A percentile compares a stretch with the other conserved stretches of the same genome.
Evolutionary conservation across 2,797 vertebrate species (phyloP).

Genomic region (Arvicola amphibius): DNA sequence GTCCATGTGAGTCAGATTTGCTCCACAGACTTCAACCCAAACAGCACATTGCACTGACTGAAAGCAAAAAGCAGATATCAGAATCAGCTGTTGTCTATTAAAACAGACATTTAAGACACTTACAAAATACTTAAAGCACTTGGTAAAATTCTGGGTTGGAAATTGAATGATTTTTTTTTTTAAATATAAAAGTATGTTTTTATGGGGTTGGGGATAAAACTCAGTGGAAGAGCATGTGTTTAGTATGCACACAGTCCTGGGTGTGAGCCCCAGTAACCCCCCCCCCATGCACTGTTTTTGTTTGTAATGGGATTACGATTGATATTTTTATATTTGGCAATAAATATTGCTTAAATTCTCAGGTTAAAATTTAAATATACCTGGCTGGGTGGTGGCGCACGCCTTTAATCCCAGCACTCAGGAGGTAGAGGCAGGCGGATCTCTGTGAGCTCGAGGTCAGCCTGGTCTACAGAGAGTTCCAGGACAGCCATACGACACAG

Average conservation of each 20-base stretch:
- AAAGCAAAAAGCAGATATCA: neutral
- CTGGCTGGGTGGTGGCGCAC: neutral
- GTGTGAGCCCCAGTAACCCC: neutral
- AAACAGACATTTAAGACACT: conserved; percentile 13
- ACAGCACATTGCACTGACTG: neutral
- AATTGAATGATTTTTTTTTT: conserved; percentile 52
- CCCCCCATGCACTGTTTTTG: neutral
- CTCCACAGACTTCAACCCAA: conserved; percentile 34
- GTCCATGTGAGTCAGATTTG: conserved; percentile 1
- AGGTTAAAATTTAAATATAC: conserved; percentile 19
- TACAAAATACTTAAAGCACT: conserved; percentile 12
- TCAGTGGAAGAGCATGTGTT: neutral
- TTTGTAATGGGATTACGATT: neutral
- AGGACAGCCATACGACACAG: neutral
- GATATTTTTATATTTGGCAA: conserved; percentile 36
- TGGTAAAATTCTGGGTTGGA: conserved; percentile 37
- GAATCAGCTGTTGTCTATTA: conserved; percentile 18
- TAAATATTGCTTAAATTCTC: conserved; percentile 41
- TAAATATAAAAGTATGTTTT: neutral
- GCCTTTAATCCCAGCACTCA: neutral
- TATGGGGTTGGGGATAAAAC: neutral
- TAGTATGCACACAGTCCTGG: neutral
- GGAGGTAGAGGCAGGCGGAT: neutral
- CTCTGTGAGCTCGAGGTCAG: neutral
- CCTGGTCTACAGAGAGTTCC: neutral